phyloP scores from a whole-genome alignment of 2,888 invertebrate species.

The Limulus polyphemus region DNA sequence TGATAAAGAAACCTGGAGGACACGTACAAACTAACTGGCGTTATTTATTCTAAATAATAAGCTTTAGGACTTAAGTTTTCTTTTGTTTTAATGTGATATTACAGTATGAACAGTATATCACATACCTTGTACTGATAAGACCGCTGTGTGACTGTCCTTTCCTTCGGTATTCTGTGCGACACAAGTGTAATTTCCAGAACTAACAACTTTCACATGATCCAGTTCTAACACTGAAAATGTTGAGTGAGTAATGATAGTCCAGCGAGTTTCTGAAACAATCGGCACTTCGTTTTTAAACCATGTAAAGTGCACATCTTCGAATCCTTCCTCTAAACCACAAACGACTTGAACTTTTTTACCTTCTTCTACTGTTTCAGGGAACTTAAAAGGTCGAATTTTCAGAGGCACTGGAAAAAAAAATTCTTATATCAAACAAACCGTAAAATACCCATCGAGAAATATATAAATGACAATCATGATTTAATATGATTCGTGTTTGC shows the following conservation, averaged over 20 bases:
- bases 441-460: no score
- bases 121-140: conserved; percentile 16
- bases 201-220: conserved; percentile 5
- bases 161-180: conserved; percentile 9
- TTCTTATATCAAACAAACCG: no score
- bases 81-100: no score
- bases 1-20: no score
- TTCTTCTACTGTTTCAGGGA: conserved; percentile 11
- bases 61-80: no score
- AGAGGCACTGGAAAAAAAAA: no score
- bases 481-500: no score
- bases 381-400: conserved; percentile 15
- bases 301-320: conserved; percentile 8
- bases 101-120: neutral
- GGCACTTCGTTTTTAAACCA: conserved; percentile 11
- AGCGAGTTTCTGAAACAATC: conserved; percentile 2
- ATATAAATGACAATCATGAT: no score
- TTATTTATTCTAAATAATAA: no score
- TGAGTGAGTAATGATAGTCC: conserved; percentile 4
- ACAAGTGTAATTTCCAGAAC: conserved; percentile 5
- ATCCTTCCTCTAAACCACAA: conserved; percentile 12
- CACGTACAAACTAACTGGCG: no score
- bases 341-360: conserved; percentile 14
- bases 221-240: conserved; percentile 13
- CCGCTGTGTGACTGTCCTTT: conserved; percentile 9